These are phyloP conservation scores for Heliconius hortense DNA, from an alignment of 2,888 invertebrate genomes.

Conservation along the genomic window DNA sequence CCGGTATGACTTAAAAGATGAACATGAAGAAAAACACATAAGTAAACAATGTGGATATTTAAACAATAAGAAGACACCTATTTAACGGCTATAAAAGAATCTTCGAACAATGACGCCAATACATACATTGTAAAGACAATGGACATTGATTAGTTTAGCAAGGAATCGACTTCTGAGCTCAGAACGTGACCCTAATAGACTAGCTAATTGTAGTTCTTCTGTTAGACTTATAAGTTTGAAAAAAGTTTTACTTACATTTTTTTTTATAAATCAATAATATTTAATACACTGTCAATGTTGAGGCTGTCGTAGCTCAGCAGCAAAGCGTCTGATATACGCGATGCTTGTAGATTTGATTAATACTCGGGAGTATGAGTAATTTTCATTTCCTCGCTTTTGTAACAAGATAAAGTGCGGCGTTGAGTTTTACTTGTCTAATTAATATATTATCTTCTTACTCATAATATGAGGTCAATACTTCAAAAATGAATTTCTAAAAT, in stretches of 20 bases:
- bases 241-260: neutral
- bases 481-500: no score
- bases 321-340: neutral
- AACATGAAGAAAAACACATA: no score
- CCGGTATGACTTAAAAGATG: no score
- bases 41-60: neutral
- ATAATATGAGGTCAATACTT: no score
- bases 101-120: slow-evolving; percentile 46
- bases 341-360: neutral
- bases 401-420: neutral
- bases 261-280: neutral
- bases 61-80: neutral
- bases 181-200: slow-evolving; percentile 66
- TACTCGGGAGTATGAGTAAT: neutral
- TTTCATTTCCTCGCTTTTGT: neutral
- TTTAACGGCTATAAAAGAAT: neutral
- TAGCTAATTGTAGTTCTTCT: slow-evolving; percentile 57
- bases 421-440: no score
- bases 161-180: slow-evolving; percentile 66
- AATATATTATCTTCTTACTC: no score
- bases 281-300: neutral
- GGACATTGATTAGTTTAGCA: slow-evolving; percentile 74
- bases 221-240: neutral
- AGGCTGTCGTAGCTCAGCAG: neutral
- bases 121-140: slow-evolving; percentile 67